phyloP scores from a whole-genome alignment of 2,797 vertebrate genomes.

The Falco columbarius region DNA sequence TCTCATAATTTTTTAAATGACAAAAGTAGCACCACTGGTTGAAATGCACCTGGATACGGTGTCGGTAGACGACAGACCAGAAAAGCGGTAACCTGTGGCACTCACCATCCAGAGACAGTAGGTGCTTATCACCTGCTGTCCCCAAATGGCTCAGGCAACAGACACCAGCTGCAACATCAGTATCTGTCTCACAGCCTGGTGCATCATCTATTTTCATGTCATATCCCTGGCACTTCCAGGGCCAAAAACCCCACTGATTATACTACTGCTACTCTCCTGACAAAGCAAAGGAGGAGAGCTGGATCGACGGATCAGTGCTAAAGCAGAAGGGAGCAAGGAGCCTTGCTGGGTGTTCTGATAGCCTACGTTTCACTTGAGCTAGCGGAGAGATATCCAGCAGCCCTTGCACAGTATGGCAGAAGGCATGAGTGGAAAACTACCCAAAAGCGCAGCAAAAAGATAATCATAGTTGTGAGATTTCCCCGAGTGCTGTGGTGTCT shows the following conservation, averaged over 20 bases:
- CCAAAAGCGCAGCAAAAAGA: background rate
- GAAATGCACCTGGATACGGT: background rate
- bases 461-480: background rate
- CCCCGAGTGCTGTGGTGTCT: background rate
- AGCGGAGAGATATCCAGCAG: background rate
- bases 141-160: background rate
- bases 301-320: background rate
- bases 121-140: background rate
- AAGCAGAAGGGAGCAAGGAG: background rate
- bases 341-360: background rate
- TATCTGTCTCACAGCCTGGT: background rate
- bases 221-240: background rate
- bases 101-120: background rate
- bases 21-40: background rate
- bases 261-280: background rate
- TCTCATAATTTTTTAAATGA: background rate
- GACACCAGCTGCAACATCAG: background rate
- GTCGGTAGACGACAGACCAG: background rate
- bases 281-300: background rate
- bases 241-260: background rate
- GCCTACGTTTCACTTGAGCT: background rate
- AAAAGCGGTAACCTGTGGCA: background rate
- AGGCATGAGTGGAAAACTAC: background rate
- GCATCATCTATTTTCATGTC: background rate
- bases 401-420: background rate